Evolutionary conservation across 2,888 invertebrate genomes (phyloP).

Genomic region (Trisateles emortualis): DNA sequence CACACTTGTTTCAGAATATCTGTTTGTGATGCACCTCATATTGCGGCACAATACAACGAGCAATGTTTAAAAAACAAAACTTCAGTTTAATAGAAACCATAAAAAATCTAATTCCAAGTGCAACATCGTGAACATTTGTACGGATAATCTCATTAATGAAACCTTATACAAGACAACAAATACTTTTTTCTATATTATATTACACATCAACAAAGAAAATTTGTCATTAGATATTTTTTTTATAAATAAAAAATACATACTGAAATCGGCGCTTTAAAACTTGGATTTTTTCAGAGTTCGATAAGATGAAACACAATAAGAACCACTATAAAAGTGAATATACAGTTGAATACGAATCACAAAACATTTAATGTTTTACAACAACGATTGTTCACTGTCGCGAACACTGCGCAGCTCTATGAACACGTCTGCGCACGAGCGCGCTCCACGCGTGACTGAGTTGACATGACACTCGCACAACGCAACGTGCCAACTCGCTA

Average conservation of each 20-base stretch:
- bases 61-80: background rate
- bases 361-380: background rate
- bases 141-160: conserved; percentile 42
- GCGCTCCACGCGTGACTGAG: conserved; percentile 44
- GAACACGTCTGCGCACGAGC: conserved; percentile 30
- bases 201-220: background rate
- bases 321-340: conserved; percentile 4
- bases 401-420: conserved; percentile 5
- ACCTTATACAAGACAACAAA: conserved; percentile 16
- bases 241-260: conserved; percentile 7
- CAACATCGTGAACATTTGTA: conserved; percentile 24
- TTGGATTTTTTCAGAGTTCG: background rate
- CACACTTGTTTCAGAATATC: background rate
- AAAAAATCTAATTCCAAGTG: conserved; percentile 28
- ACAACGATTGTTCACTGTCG: conserved; percentile 10
- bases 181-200: no score
- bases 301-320: background rate
- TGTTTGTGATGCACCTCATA: background rate
- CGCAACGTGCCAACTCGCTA: conserved; percentile 35
- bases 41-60: background rate
- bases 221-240: background rate
- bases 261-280: background rate
- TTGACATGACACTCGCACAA: background rate
- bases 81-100: conserved; percentile 41
- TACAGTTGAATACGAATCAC: conserved; percentile 13